These are phyloP conservation scores for Ochropleura leucogaster DNA, from an alignment of 2,888 invertebrate genomes.

Conservation along the genomic window DNA sequence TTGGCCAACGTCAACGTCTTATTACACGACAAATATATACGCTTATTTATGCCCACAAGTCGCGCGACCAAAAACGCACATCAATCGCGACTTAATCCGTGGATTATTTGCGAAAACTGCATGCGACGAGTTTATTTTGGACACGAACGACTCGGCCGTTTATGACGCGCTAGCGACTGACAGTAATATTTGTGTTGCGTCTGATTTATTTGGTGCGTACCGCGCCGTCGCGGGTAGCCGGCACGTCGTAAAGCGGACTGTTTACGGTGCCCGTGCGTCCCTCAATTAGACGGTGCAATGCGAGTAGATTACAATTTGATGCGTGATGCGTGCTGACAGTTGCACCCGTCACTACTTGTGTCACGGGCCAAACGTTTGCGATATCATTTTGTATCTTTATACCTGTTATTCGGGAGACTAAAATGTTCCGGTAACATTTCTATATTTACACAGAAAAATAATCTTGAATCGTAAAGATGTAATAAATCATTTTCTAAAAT, in stretches of 20 bases:
- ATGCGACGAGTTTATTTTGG: slow-evolving; percentile 75
- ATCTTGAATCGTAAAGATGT: neutral
- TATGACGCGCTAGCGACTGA: slow-evolving; percentile 81
- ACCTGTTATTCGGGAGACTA: slow-evolving; percentile 49
- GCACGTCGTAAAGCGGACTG: slow-evolving; percentile 77
- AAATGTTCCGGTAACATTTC: slow-evolving; percentile 35
- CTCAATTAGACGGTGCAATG: slow-evolving; percentile 76
- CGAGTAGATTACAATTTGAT: slow-evolving; percentile 68
- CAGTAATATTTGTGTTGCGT: slow-evolving; percentile 83
- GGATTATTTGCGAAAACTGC: slow-evolving; percentile 83
- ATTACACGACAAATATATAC: slow-evolving; percentile 73
- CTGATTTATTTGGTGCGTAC: slow-evolving; percentile 83
- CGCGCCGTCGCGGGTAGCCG: slow-evolving; percentile 64
- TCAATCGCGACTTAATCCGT: slow-evolving; percentile 83
- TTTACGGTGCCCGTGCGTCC: slow-evolving; percentile 73
- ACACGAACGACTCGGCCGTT: slow-evolving; percentile 71
- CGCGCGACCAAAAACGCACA: slow-evolving; percentile 80
- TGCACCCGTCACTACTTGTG: slow-evolving; percentile 44
- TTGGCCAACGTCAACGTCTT: slow-evolving; percentile 71
- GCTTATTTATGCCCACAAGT: slow-evolving; percentile 82
- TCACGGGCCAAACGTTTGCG: slow-evolving; percentile 44
- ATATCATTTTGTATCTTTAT: slow-evolving; percentile 49
- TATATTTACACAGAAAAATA: slow-evolving; percentile 8
- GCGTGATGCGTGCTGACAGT: slow-evolving; percentile 62
- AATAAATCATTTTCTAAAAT: slow-evolving; percentile 1